Evolutionary conservation across 1,140 invertebrate genomes (phyloP), one percentile per base, ranked within the genome.

Genomic region (Thaumetopoea pityocampa): DNA sequence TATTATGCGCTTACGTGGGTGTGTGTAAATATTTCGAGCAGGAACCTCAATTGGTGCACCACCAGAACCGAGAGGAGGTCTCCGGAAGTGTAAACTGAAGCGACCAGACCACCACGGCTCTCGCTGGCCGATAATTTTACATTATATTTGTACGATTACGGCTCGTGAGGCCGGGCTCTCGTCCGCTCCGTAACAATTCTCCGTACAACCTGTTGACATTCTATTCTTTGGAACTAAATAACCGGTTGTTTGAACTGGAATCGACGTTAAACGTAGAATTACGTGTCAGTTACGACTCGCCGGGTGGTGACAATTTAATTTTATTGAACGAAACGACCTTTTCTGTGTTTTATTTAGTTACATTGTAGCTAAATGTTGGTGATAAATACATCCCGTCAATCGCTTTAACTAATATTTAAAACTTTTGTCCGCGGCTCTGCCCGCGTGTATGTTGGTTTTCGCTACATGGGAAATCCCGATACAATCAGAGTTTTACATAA

Each of bases 191-290:
- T 30, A 41, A 30, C 28, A 59, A 46, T 57, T 60, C 51, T 44
- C 24, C 7, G 55, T 52, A 55, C 59, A 57, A 62, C 55, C 55
- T 63, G 59, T 66, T 66, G 62, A 65, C 57, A 51, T 42, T 26
- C 37, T 35, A 51, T 64, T 60, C 53, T 64, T 57, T 37, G 38
- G 44, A 57, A 46, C 47, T 43, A 57, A 64, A 56, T 60, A 57
- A 56, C 52, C 56, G 48, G 50, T 63, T 64, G 44, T 53, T 55
- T 43, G 44, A 49, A 40, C 17, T 40, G 29, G 45, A 38, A 46
- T 59, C 28, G 47, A 41, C 36, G 42, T 32, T 59, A 48, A 59
- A 59, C 43, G 28, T 53, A 37, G 51, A 51, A 59, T 59, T 59
- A 59, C 35, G 27, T 53, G 45, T 49, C 36, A 18, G 32, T 36